Conservation (phyloP, 2,797 vertebrate genomes). For the Myotis pilosus region DNA sequence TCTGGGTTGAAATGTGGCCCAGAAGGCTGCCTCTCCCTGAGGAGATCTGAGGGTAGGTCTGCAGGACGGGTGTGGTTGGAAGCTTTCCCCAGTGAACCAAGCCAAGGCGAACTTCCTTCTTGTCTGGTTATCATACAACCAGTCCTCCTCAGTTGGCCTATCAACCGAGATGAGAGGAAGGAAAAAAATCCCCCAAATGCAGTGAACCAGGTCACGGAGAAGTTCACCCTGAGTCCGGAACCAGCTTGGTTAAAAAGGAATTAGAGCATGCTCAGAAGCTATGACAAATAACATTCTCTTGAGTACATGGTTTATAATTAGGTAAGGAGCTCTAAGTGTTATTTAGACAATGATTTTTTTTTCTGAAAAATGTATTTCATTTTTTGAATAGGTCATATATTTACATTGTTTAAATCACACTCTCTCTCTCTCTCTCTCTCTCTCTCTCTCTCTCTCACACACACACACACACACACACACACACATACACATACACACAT, state of each 20-base stretch:
- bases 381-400: neutral
- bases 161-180: neutral
- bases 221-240: neutral
- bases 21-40: neutral
- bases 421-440: too few species aligned
- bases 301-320: neutral
- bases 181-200: neutral
- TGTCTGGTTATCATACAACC: neutral
- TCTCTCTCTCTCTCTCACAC: too few species aligned
- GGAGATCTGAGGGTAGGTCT: neutral
- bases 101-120: neutral
- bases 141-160: neutral
- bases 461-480: neutral
- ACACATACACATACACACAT: neutral
- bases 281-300: neutral
- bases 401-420: neutral
- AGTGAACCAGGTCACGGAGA: neutral
- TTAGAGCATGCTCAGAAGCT: neutral
- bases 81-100: neutral
- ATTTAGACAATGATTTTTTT: neutral
- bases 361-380: neutral
- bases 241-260: neutral
- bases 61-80: neutral
- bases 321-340: neutral
- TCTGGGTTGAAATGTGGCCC: neutral